Conservation (phyloP, 2,888 invertebrate species). For the Stramonita haemastoma region DNA sequence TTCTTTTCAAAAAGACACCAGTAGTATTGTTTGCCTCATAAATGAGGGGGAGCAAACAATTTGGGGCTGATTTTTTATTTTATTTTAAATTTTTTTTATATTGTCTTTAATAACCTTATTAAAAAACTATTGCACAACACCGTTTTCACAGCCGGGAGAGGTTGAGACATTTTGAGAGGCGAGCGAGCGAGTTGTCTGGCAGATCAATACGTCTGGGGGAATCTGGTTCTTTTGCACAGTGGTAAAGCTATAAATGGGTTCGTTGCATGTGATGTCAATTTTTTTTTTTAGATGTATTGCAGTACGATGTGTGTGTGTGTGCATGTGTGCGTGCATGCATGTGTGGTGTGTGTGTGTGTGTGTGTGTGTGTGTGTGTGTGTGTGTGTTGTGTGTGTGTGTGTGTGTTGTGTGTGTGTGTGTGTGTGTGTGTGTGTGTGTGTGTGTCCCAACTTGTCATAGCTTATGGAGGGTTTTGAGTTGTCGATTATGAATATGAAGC, state of each 20-base stretch:
- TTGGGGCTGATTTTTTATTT: too few relatives aligned
- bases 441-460: too few relatives aligned
- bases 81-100: too few relatives aligned
- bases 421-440: too few relatives aligned
- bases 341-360: neutral
- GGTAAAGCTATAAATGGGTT: neutral
- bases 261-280: neutral
- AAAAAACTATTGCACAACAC: neutral
- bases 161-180: slow-evolving; percentile 14
- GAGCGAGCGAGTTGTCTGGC: neutral
- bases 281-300: neutral
- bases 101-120: neutral
- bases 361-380: neutral
- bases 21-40: too few relatives aligned
- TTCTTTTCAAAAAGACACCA: too few relatives aligned
- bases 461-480: too few relatives aligned
- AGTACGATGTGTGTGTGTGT: neutral
- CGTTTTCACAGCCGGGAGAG: neutral
- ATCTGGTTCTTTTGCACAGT: neutral
- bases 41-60: too few relatives aligned
- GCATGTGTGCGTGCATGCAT: too few relatives aligned
- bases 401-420: too few relatives aligned
- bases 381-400: too few relatives aligned
- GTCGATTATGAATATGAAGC: too few relatives aligned
- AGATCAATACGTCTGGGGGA: slow-evolving; percentile 17